Base-by-base conservation (phyloP, 2,888 invertebrate genomes). In the Thyatira batis region DNA sequence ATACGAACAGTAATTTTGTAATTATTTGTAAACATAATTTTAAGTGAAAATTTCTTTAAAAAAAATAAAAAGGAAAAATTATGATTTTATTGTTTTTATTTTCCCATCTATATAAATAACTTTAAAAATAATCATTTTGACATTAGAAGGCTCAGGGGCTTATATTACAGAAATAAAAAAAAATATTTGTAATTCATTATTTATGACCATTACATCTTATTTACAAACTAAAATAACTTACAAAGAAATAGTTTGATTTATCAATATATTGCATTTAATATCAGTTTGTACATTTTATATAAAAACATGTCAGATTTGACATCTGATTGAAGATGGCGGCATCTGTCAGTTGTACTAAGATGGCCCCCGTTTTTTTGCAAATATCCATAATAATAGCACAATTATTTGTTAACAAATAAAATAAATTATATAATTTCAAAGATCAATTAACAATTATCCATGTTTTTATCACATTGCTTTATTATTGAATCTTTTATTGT, bases 21-120 rank as follows among this genome's bases (percentile, higher is more conserved):
- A 59, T 72, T 76, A 66, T 68, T 72, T 73, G 72, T 66, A 74
- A 66, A 65, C 65, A 68, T 69, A 62, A 59, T 62, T 63, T 58
- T 67, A 65, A 68, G 74, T 70, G 72, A 76, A 65, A 69, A 57
- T 57, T 73, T 78, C 80, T 78, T 74, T 76, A 71, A 69, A 72
- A 71, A 69, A 71, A 69, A 61, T 67, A 65, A 63, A 39, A 39
- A 39, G 8, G 6, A 39, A 17, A 39, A 39, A 39, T 13, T 13
- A 39, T 39, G 2, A 39, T 17, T 17, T 39, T 17, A 5, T 17
- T 8, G 13, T 39, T 39, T 8, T 39, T 39, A 17, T 39, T 39
- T 33, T n/a, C 9, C 28, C n/a, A n/a, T n/a, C n/a, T n/a, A n/a
- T 8, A 11, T 28, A n/a, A 30, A 30, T 30, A n/a, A 11, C 10